Evolutionary conservation across 2,113 vertebrate genomes (phyloP), one percentile per base, ranked within the genome.

Genomic region (Chinchilla lanigera): DNA sequence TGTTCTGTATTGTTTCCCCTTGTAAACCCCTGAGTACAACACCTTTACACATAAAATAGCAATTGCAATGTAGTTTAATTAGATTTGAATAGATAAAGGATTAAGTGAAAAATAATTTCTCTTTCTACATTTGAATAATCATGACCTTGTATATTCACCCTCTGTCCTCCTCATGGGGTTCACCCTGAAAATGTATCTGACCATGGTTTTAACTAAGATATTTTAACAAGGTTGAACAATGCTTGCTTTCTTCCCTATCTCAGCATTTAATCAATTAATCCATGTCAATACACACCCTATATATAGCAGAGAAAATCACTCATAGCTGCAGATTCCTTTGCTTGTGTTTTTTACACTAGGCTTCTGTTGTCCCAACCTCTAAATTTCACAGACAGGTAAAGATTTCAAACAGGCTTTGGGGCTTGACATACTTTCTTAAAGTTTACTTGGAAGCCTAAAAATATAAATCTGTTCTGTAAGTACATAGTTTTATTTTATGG

Each of bases 51-150:
- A 65, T 28, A n/a, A 47, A 95, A 71, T 13, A 4, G 7, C 41
- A 84, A 88, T 41, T 89, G 47, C 47, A 80, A 50, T 6, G 7
- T 17, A 71, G 4, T 28, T 92, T 61, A 85, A 61, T 81, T 93
- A 2, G 5, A 90, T 41, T 56, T 3, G 90, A 73, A 33, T 75
- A 67, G 10, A 90, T 67, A 47, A 95, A 80, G 30, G 3, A 92
- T 47, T 84, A 63, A 60, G 26, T 88, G 52, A 26, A 89, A 83
- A 92, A 80, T 17, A 86, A 73, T 82, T 77, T 5, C 61, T 75
- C 44, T 78, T 81, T 71, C 0, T 1, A 56, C 78, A 91, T 16
- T 82, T 89, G 58, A 84, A 63, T 13, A 82, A 26, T 78, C 60
- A 1, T 38, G 60, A 22, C 10, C 14, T 20, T 82, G 33, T 19